Base-by-base conservation (phyloP, 2,888 invertebrate genomes). In the Pegoplata infirma region DNA sequence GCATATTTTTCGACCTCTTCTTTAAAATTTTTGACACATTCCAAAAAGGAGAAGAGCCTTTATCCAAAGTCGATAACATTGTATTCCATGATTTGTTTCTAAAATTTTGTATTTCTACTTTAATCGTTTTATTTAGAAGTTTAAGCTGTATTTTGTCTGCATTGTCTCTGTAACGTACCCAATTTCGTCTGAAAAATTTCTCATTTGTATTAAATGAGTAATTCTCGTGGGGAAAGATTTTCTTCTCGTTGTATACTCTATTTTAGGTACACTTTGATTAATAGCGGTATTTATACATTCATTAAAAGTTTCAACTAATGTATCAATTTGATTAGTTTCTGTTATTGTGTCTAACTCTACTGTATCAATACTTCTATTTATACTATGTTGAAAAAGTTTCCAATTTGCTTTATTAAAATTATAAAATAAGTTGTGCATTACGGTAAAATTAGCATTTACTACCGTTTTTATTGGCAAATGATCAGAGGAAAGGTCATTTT, bases 391-490 rank as follows among this genome's bases (percentile, higher is more conserved):
- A 6, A 23, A 23, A 23, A 23, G 23, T 23, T 3, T 46, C 7
- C 21, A 25, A 16, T 53, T 53, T 28, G 53, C 53, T 25, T 53
- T 53, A n/a, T 53, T 53, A 53, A 32, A 55, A 28, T 55, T 36
- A 55, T 36, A 19, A 36, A 10, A 46, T 16, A 32, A 40, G 12
- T 40, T 36, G 25, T 44, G 23, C 14, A 16, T 55, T 28, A 32
- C 28, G 32, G 6, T 32, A 55, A 36, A 36, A 55, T 28, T n/a
- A 7, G 46, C 32, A 16, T 73, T 73, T n/a, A 64, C 7, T 16
- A 23, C 47, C 21, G 55, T 46, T 36, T 47, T 58, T 8, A 73
- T 47, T 0, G 73, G 36, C 10, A 73, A 46, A 25, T 56, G 58
- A 36, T 58, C 56, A 14, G 66, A 49, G n/a, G 47, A 40, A 8